These are phyloP conservation scores for Drosophila saltans DNA, from an alignment of 1,140 invertebrate species.

Conservation along the genomic window DNA sequence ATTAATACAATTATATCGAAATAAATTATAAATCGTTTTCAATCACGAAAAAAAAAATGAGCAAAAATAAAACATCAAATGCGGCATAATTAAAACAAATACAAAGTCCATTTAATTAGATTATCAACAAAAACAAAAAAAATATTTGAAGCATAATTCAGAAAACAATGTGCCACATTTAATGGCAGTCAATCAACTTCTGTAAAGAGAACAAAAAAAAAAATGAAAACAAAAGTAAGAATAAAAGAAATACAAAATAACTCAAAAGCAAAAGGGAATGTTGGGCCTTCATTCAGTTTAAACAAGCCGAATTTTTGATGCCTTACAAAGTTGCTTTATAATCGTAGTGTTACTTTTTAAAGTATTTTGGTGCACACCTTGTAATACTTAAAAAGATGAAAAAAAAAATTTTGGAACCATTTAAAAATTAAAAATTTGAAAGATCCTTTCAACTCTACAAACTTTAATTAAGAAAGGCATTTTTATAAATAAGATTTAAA, in stretches of 20 bases:
- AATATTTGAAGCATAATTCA: constrained; percentile 8
- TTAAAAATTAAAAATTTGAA: too few species aligned
- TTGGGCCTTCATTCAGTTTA: background rate
- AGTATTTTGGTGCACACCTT: too few species aligned
- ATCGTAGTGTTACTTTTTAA: background rate
- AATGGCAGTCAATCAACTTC: constrained; percentile 36
- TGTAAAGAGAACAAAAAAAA: constrained; percentile 7
- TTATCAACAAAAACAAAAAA: constrained; percentile 47
- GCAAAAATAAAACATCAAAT: constrained; percentile 50
- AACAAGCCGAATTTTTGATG: background rate
- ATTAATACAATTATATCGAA: constrained; percentile 46
- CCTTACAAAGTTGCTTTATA: background rate
- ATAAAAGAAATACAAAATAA: background rate
- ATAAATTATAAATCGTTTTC: constrained; percentile 56
- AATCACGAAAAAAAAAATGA: constrained; percentile 27
- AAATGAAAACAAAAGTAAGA: constrained; percentile 13
- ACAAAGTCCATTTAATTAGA: constrained; percentile 59
- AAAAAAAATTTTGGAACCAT: too few species aligned
- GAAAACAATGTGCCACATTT: constrained; percentile 24
- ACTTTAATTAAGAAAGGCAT: too few species aligned
- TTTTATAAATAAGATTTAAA: too few species aligned
- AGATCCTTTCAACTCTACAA: too few species aligned
- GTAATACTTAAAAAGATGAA: too few species aligned
- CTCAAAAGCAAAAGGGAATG: background rate
- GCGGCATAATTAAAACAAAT: constrained; percentile 65